phyloP scores from a whole-genome alignment of 2,113 vertebrate genomes.

The Pterophyllum scalare region DNA sequence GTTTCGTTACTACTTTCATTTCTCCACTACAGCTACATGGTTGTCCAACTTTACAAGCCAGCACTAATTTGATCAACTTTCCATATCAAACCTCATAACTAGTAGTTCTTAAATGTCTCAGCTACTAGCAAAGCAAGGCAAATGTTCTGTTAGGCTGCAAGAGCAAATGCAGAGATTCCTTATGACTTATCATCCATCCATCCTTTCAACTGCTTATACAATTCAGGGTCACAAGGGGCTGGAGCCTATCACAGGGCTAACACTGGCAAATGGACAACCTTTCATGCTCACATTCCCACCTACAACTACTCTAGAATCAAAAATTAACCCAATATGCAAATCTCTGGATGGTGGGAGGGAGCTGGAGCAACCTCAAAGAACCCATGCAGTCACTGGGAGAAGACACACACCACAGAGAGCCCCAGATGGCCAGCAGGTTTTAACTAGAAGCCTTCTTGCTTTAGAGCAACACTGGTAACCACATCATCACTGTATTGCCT shows the following conservation, averaged over 20 bases:
- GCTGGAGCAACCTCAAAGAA: not conserved
- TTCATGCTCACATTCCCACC: not conserved
- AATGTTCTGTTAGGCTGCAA: not conserved
- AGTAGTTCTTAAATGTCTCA: too few species aligned
- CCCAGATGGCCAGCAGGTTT: not conserved
- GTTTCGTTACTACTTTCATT: not conserved
- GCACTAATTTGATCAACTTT: not conserved
- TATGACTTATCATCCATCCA: too few species aligned
- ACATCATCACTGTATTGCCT: not conserved
- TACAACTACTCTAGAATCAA: not conserved
- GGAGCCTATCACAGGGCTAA: not conserved
- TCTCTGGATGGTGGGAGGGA: conserved; percentile 1
- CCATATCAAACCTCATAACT: not conserved
- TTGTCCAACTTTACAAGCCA: not conserved
- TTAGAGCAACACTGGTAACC: not conserved
- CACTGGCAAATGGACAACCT: not conserved
- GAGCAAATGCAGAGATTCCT: not conserved
- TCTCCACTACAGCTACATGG: not conserved
- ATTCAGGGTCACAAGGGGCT: not conserved
- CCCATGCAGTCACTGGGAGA: not conserved
- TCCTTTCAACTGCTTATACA: not conserved
- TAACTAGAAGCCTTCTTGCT: not conserved
- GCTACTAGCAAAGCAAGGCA: too few species aligned
- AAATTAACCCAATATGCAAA: not conserved
- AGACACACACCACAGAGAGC: not conserved